Evolutionary conservation across 2,888 invertebrate genomes (phyloP).

Genomic region (Chrysotoxum bicinctum): DNA sequence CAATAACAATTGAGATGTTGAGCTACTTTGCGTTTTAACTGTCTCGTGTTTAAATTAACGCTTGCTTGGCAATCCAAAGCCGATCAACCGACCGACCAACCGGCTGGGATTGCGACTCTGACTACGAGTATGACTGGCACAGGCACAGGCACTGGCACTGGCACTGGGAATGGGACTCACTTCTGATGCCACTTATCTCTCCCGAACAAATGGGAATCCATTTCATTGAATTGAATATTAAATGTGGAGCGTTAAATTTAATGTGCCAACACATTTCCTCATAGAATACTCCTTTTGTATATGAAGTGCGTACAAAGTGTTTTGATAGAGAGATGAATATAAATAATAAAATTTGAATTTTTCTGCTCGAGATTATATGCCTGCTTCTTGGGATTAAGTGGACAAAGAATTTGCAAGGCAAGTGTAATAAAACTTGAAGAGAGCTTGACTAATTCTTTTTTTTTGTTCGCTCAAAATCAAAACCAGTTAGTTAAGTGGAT

Average conservation of each 20-base stretch:
- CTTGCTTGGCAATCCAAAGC: neutral
- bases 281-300: slow-evolving; percentile 21
- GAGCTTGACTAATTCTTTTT: neutral
- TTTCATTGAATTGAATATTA: slow-evolving; percentile 62
- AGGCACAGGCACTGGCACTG: neutral
- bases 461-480: neutral
- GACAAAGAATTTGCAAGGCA: slow-evolving; percentile 15
- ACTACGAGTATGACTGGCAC: neutral
- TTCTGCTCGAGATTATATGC: neutral
- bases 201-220: slow-evolving; percentile 27
- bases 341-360: neutral
- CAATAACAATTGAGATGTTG: slow-evolving; percentile 71
- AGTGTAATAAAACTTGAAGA: slow-evolving; percentile 5
- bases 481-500: slow-evolving; percentile 7
- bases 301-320: slow-evolving; percentile 1
- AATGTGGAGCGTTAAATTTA: slow-evolving; percentile 66
- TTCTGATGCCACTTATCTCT: slow-evolving; percentile 19
- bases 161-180: neutral
- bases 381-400: slow-evolving; percentile 14
- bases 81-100: neutral
- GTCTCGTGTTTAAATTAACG: slow-evolving; percentile 61
- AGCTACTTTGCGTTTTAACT: slow-evolving; percentile 68
- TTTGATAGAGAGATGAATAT: neutral
- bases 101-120: neutral
- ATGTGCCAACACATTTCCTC: slow-evolving; percentile 49